Base-by-base conservation (phyloP, 2,888 invertebrate species). In the Diloba caeruleocephala region DNA sequence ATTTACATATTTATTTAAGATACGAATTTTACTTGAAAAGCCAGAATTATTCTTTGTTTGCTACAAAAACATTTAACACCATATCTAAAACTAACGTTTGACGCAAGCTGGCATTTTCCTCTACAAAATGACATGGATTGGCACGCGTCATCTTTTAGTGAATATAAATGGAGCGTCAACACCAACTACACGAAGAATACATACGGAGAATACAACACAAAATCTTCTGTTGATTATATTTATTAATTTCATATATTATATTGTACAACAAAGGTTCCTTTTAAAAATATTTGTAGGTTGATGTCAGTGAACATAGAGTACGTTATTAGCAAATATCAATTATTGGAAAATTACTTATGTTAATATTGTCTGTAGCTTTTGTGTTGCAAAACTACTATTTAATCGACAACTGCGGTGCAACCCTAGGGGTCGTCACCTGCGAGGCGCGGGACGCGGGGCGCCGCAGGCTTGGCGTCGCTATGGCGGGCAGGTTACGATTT, bases 401-500 rank as follows among this genome's bases (percentile, higher is more conserved):
- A 13, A 23, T 67, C 62, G 67, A 63, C 38, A 54, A 31, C 10
- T n/a, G 7, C 13, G 28, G 51, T 33, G 32, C 84, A 76, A 37
- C 86, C 71, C 85, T 87, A 86, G 21, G 64, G 70, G 88, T 85
- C 91, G 90, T 92, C 93, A 93, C 92, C 92, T 93, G 92, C 77
- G 87, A 70, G 81, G 81, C 52, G 82, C 66, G 85, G 76, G 77
- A 70, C 63, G 84, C 60, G 75, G 74, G 79, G 81, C 62, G 78
- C 71, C 74, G 74, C 80, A 80, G 82, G 76, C 81, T 72, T 78
- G 93, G 93, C 93, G 93, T 82, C 93, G 85, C 87, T 78, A 74
- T 83, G 93, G 82, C 93, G 93, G 92, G 92, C 93, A 93, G 93
- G 93, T 93, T 93, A 92, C 92, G 93, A 93, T 93, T 93, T 93